Base-by-base conservation (phyloP, 2,797 vertebrate species). In the Oreortyx pictus region DNA sequence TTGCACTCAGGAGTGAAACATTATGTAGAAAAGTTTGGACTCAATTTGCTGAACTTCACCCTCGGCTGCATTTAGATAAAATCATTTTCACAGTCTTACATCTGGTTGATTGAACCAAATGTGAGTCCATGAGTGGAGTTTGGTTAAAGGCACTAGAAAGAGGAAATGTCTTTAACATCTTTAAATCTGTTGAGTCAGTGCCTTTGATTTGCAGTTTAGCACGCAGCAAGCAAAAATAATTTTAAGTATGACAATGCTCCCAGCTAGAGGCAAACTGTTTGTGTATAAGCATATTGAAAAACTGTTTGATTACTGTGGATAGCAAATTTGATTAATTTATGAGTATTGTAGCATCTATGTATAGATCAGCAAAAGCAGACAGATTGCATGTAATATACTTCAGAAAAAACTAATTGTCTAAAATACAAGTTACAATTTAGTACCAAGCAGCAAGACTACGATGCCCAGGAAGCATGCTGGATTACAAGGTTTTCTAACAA, bases 51-150 rank as follows among this genome's bases (percentile, higher is more conserved):
- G 73, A 57, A 33, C 25, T 86, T 67, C 60, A 46, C 16, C 74
- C 70, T 33, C 35, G n/a, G 56, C 50, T 47, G 60, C 19, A n/a
- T 56, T 57, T 47, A n/a, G 23, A 60, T 66, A 46, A 56, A 57
- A 74, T 65, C 46, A 66, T 84, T 77, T 73, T 70, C 33, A 24
- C 11, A 57, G 23, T 24, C 37, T 64, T 29, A n/a, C 9, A 24
- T 56, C 66, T 43, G 46, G 43, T 33, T 61, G 43, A 65, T 35
- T 41, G 50, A 83, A n/a, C 29, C 9, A 41, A 65, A 25, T 31
- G 46, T 47, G 25, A 35, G 43, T 14, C 37, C 20, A 4, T 1
- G 8, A 2, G 8, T 37, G 16, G 1, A 2, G 23, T 35, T 61
- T 41, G 33, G 31, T 61, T 31, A 27, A 39, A n/a, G 25, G n/a